phyloP scores from a whole-genome alignment of 2,888 invertebrate genomes.

The Callyntrura sp. region DNA sequence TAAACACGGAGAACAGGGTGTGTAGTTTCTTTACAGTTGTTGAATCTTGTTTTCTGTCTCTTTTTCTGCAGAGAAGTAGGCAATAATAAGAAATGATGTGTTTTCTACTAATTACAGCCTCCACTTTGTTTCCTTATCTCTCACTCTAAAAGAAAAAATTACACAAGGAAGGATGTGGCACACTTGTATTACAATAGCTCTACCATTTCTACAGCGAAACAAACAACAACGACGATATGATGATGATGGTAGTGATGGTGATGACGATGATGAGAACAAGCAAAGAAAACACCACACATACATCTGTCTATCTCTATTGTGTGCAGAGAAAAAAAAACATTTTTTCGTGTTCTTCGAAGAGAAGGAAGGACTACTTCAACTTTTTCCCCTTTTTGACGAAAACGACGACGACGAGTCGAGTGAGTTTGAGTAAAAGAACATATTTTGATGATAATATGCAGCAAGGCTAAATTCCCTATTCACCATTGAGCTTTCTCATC shows the following conservation, averaged over 20 bases:
- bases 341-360: background rate
- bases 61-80: background rate
- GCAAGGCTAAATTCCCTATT: slow-evolving; percentile 3
- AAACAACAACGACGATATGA: background rate
- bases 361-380: background rate
- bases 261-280: slow-evolving; percentile 2
- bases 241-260: background rate
- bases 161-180: background rate
- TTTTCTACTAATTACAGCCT: slow-evolving; percentile 54
- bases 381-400: background rate
- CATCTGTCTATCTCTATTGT: background rate
- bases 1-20: background rate
- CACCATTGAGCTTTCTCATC: slow-evolving; percentile 6
- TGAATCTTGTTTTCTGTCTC: background rate
- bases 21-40: no score
- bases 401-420: background rate
- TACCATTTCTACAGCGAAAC: background rate
- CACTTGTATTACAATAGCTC: background rate
- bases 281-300: background rate
- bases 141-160: slow-evolving; percentile 1
- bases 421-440: background rate
- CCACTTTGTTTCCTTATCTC: slow-evolving; percentile 40
- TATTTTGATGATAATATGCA: slow-evolving; percentile 3
- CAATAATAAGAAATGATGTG: slow-evolving; percentile 27
- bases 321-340: background rate